These are phyloP conservation scores for Nesogale talazaci DNA, from an alignment of 2,113 vertebrate species.

Conservation along the genomic window DNA sequence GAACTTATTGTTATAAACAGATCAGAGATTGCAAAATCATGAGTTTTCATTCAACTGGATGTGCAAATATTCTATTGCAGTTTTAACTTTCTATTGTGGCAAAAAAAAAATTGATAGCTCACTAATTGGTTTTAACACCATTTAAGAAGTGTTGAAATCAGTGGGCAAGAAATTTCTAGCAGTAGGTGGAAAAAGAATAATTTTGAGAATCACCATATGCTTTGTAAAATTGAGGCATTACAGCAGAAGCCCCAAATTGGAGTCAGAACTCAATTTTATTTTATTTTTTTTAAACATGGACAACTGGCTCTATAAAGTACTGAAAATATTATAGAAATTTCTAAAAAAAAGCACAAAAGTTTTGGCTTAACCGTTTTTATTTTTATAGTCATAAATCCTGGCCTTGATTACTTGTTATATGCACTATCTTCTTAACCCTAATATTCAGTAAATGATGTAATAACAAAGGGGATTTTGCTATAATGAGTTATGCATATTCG, in stretches of 20 bases:
- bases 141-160: constrained; percentile 84
- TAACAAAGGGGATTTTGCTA: constrained; percentile 79
- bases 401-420: constrained; percentile 68
- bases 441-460: constrained; percentile 78
- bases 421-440: constrained; percentile 74
- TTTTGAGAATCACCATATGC: constrained; percentile 86
- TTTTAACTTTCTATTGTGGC: constrained; percentile 82
- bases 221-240: constrained; percentile 84
- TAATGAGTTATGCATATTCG: constrained; percentile 66
- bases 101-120: constrained; percentile 80
- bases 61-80: constrained; percentile 75
- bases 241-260: constrained; percentile 74
- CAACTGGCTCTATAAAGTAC: constrained; percentile 62
- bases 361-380: constrained; percentile 81
- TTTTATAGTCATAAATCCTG: constrained; percentile 77
- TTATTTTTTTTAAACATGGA: constrained; percentile 76
- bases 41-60: constrained; percentile 54
- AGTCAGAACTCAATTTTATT: constrained; percentile 79
- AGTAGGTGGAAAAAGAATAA: constrained; percentile 84
- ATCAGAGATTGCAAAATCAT: constrained; percentile 77
- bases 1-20: constrained; percentile 74
- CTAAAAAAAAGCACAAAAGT: constrained; percentile 77
- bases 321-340: constrained; percentile 79
- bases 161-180: constrained; percentile 83
- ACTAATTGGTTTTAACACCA: constrained; percentile 86